Evolutionary conservation across 2,797 vertebrate genomes (phyloP).

Genomic region (Cottoperca gobio): DNA sequence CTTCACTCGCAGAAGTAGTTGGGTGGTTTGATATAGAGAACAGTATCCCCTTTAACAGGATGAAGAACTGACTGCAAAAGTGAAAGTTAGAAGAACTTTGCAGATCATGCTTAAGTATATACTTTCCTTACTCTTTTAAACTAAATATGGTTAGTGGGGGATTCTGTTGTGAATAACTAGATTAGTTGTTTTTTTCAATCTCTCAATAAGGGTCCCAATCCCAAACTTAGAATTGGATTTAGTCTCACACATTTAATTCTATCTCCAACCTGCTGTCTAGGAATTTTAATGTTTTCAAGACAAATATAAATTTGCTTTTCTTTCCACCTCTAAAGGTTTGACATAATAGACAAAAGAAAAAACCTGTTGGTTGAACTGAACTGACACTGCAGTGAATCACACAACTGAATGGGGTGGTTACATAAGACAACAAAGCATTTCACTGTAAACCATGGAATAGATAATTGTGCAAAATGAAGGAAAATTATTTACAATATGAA

Average conservation of each 20-base stretch:
- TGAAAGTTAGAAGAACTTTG: slow-evolving; percentile 9
- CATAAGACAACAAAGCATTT: slow-evolving; percentile 45
- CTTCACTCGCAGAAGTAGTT: slow-evolving; percentile 42
- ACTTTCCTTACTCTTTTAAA: background rate
- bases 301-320: background rate
- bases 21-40: slow-evolving; percentile 42
- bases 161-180: background rate
- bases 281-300: background rate
- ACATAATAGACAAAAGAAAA: slow-evolving; percentile 36
- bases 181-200: background rate
- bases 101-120: background rate
- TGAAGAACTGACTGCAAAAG: slow-evolving; percentile 31
- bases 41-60: slow-evolving; percentile 41
- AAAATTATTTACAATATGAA: background rate
- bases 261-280: background rate
- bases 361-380: slow-evolving; percentile 13
- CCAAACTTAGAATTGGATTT: background rate
- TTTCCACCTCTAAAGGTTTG: slow-evolving; percentile 14
- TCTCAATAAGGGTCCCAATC: slow-evolving; percentile 1
- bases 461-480: background rate
- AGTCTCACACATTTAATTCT: background rate
- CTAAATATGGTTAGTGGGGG: background rate
- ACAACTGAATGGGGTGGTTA: slow-evolving; percentile 53
- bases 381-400: slow-evolving; percentile 47
- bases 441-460: slow-evolving; percentile 8